phyloP scores from a whole-genome alignment of 35 echinoderm and acorn worm species.

The Apostichopus japonicus region DNA sequence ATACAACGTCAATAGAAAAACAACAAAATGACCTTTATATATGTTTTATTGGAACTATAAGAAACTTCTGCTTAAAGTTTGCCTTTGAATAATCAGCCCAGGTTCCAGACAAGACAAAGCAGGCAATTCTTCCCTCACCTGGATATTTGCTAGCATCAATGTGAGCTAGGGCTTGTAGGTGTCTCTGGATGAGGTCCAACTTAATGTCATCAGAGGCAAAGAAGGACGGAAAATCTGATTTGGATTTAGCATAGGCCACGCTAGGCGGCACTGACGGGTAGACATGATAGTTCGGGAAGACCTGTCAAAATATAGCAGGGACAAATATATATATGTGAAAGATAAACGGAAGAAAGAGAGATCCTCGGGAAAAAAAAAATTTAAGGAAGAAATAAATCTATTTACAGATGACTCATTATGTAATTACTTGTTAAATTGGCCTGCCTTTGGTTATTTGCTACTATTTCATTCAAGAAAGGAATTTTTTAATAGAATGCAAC shows the following conservation, averaged over 20 bases:
- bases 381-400: no score
- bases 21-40: no score
- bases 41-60: no score
- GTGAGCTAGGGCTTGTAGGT: constrained; percentile 77
- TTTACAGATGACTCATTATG: no score
- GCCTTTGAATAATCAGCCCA: no score
- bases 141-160: constrained; percentile 75
- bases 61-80: no score
- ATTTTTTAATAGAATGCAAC: no score
- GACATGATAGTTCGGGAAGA: constrained; percentile 85
- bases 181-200: constrained; percentile 82
- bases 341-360: background rate
- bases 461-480: no score
- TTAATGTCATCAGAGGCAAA: constrained; percentile 90
- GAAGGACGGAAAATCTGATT: constrained; percentile 86
- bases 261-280: constrained; percentile 87
- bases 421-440: no score
- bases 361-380: background rate
- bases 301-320: constrained; percentile 40
- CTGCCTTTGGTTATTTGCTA: no score
- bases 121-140: constrained; percentile 45
- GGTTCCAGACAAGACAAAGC: no score
- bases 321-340: background rate
- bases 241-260: constrained; percentile 88
- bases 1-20: no score